Percentiles rank a stretch among this genome's conserved stretches.
Conservation (phyloP, 2,113 vertebrate species). For the Dasyornis broadbenti region DNA sequence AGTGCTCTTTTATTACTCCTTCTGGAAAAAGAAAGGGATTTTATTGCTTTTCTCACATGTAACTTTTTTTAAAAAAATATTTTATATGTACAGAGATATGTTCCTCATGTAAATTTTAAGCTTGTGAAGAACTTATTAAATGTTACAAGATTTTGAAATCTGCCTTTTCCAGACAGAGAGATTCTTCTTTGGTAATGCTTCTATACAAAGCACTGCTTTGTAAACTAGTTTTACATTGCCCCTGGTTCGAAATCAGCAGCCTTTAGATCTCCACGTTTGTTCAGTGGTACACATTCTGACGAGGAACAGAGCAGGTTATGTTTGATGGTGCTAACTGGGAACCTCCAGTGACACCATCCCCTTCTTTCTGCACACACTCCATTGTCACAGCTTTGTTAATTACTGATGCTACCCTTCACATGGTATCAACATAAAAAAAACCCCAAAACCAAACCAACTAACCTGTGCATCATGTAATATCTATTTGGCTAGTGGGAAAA, state of each 20-base stretch:
- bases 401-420: not conserved
- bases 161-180: not conserved
- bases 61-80: not conserved
- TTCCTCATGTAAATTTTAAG: not conserved
- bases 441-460: not conserved
- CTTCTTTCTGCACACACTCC: not conserved
- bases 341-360: not conserved
- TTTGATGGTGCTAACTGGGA: not conserved
- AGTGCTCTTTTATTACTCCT: not conserved
- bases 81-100: not conserved
- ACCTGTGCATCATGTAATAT: not conserved
- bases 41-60: not conserved
- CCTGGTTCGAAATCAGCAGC: not conserved
- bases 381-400: not conserved
- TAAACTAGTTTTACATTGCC: not conserved
- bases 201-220: not conserved
- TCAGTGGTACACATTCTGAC: not conserved
- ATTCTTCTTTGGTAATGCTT: not conserved
- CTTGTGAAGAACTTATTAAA: not conserved
- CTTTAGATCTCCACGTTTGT: not conserved
- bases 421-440: not conserved
- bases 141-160: not conserved
- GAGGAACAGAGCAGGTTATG: not conserved
- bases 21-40: not conserved
- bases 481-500: not conserved